A percentile compares a stretch with the other conserved stretches of the same genome.
Conservation (phyloP, 1,140 invertebrate species). For the Maniola jurtina region DNA sequence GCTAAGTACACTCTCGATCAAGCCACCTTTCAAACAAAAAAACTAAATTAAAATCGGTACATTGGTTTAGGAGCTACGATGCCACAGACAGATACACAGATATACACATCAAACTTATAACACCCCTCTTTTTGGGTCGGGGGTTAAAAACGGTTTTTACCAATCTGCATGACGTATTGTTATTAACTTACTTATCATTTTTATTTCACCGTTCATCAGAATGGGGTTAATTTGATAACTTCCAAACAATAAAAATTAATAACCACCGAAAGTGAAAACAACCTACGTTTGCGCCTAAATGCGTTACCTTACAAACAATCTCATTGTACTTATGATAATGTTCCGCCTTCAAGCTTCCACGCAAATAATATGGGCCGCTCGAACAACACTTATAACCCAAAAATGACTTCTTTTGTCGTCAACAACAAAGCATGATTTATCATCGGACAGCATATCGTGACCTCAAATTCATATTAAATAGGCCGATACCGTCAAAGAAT, state of each 20-base stretch:
- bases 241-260: background rate
- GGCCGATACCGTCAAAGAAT: constrained; percentile 30
- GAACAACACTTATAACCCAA: constrained; percentile 54
- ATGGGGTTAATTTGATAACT: background rate
- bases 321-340: constrained; percentile 24
- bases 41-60: no score
- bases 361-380: constrained; percentile 37
- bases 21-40: no score
- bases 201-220: no score
- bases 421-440: constrained; percentile 69
- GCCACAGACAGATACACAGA: no score
- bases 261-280: background rate
- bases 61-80: no score
- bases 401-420: constrained; percentile 68
- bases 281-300: background rate
- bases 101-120: no score
- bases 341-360: constrained; percentile 21
- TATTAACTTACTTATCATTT: no score
- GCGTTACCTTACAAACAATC: constrained; percentile 17
- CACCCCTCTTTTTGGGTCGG: no score
- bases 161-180: no score
- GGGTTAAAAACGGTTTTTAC: no score
- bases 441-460: constrained; percentile 36
- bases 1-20: no score
- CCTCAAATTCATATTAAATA: constrained; percentile 46